phyloP scores from a whole-genome alignment of 1,140 invertebrate genomes.

The Helicoverpa armigera region DNA sequence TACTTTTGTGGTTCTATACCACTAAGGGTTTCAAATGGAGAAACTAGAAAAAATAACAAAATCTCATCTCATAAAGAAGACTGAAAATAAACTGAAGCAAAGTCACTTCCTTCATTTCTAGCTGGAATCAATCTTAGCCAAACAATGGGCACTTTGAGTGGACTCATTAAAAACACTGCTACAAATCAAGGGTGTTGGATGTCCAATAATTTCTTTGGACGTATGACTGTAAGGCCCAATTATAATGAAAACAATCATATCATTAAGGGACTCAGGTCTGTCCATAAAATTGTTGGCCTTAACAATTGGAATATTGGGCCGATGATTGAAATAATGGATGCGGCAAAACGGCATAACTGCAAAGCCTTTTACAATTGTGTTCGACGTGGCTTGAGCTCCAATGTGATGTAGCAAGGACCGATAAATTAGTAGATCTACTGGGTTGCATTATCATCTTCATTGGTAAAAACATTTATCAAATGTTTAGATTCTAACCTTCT shows the following conservation, averaged over 20 bases:
- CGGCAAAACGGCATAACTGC: neutral
- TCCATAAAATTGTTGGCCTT: conserved; percentile 49
- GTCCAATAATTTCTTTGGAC: conserved; percentile 61
- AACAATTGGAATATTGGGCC: conserved; percentile 46
- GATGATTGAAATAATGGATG: conserved; percentile 3
- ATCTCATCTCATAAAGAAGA: neutral
- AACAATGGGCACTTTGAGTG: conserved; percentile 49
- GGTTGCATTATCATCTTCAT: no score
- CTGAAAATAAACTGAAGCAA: conserved; percentile 14
- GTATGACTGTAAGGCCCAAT: conserved; percentile 67
- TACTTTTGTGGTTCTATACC: no score
- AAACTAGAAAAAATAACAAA: no score
- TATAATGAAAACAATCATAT: conserved; percentile 73
- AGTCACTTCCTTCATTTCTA: conserved; percentile 25
- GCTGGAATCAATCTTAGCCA: conserved; percentile 36
- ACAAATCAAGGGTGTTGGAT: conserved; percentile 58
- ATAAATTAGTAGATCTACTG: no score
- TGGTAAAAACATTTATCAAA: no score
- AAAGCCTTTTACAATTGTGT: no score
- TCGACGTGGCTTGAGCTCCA: no score
- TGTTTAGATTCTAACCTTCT: no score
- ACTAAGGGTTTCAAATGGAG: no score
- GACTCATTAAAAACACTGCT: conserved; percentile 57
- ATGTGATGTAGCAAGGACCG: no score
- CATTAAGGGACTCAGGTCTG: conserved; percentile 59